Conservation (phyloP, 1,140 invertebrate genomes). For the Aricia agestis region DNA sequence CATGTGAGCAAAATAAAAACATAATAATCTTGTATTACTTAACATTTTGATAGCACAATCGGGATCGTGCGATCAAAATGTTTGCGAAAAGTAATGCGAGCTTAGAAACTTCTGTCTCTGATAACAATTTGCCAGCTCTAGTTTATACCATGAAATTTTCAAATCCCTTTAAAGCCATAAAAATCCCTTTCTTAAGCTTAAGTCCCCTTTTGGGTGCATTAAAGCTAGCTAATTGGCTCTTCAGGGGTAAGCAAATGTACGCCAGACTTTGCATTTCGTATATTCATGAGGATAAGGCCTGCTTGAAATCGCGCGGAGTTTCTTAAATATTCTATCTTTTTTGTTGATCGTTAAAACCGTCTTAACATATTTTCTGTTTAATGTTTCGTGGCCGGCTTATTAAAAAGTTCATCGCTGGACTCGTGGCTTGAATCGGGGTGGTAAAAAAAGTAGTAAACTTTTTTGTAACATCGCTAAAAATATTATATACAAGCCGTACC, state of each 20-base stretch:
- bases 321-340: conserved; percentile 5
- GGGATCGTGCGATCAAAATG: too few relatives aligned
- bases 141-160: neutral
- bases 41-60: too few relatives aligned
- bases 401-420: neutral
- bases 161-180: neutral
- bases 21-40: too few relatives aligned
- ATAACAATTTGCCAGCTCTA: neutral
- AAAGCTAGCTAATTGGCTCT: conserved; percentile 22
- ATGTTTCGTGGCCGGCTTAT: neutral
- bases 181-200: conserved; percentile 13
- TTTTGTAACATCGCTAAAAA: too few relatives aligned
- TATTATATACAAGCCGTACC: too few relatives aligned
- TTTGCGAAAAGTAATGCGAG: too few relatives aligned
- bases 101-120: neutral
- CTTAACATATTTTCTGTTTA: neutral
- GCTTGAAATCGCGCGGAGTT: neutral
- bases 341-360: neutral
- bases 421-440: neutral
- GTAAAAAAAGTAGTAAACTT: too few relatives aligned
- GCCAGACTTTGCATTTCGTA: conserved; percentile 20
- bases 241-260: conserved; percentile 20
- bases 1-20: too few relatives aligned
- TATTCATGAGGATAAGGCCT: conserved; percentile 19
- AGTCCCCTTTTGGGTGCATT: conserved; percentile 12